Conservation (phyloP, 2,113 vertebrate species). For the Lota lota region DNA sequence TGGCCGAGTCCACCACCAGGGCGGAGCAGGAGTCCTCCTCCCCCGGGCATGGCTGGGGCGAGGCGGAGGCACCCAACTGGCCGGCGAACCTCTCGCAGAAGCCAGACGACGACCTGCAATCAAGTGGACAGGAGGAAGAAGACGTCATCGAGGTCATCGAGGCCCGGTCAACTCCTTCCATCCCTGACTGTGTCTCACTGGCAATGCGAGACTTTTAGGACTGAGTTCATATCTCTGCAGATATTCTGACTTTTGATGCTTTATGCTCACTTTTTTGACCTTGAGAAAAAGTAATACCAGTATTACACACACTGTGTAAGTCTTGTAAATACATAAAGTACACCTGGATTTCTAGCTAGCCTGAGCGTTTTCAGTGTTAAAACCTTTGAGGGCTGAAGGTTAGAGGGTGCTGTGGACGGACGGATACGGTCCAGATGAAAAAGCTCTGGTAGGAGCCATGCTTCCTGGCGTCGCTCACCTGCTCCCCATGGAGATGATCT, state of each 20-base stretch:
- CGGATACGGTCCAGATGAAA: no score
- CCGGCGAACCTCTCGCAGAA: slow-evolving; percentile 70
- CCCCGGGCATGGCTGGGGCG: slow-evolving; percentile 35
- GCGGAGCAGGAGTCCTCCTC: slow-evolving; percentile 10
- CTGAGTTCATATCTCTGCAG: neutral
- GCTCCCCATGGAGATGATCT: slow-evolving; percentile 74
- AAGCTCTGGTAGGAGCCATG: no score
- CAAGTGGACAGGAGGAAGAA: neutral
- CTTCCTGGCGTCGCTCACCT: slow-evolving; percentile 31
- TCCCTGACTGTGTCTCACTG: neutral
- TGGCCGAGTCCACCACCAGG: slow-evolving; percentile 50
- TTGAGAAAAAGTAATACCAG: no score
- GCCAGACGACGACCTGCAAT: slow-evolving; percentile 69
- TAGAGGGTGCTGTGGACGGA: no score
- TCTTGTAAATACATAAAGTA: no score
- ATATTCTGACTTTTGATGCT: neutral
- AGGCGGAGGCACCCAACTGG: slow-evolving; percentile 40
- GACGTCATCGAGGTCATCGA: neutral
- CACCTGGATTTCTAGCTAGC: no score
- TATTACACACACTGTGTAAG: neutral
- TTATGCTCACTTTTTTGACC: neutral
- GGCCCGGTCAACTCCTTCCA: no score
- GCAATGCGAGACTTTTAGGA: no score
- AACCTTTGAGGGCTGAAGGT: no score
- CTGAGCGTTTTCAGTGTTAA: no score